Conservation (phyloP, 1,140 invertebrate species). For the Triops cancriformis region DNA sequence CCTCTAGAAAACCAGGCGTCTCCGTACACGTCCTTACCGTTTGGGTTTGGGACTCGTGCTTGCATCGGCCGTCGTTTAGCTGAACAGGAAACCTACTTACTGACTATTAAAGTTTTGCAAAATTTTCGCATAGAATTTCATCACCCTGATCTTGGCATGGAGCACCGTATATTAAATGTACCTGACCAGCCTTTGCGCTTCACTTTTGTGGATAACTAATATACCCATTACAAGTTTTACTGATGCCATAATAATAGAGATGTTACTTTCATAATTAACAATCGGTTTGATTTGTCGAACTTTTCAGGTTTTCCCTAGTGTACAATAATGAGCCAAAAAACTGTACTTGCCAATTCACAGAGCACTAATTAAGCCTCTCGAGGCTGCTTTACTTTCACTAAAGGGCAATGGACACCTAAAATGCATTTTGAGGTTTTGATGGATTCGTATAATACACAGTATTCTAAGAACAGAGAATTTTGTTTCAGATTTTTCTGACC, state of each 20-base stretch:
- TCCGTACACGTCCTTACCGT: constrained; percentile 68
- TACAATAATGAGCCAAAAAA: no score
- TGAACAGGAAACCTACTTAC: constrained; percentile 37
- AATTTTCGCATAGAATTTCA: constrained; percentile 28
- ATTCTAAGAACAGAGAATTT: no score
- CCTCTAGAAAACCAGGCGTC: constrained; percentile 36
- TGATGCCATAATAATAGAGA: background rate
- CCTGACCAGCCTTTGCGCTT: constrained; percentile 63
- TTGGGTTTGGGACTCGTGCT: constrained; percentile 62
- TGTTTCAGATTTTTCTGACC: no score
- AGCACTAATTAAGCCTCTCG: no score
- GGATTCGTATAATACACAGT: no score
- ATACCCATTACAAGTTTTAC: background rate
- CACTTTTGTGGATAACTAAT: constrained; percentile 39
- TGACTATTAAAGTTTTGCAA: constrained; percentile 30
- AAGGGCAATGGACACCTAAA: no score
- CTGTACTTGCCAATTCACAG: no score
- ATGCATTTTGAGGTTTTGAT: no score
- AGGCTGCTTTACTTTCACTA: no score
- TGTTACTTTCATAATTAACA: background rate
- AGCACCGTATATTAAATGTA: constrained; percentile 41
- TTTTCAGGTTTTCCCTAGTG: no score
- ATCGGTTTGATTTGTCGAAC: no score
- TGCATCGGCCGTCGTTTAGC: constrained; percentile 41
- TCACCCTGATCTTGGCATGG: constrained; percentile 31